phyloP scores from a whole-genome alignment of 2,113 vertebrate genomes.

The Bubo scandiacus region DNA sequence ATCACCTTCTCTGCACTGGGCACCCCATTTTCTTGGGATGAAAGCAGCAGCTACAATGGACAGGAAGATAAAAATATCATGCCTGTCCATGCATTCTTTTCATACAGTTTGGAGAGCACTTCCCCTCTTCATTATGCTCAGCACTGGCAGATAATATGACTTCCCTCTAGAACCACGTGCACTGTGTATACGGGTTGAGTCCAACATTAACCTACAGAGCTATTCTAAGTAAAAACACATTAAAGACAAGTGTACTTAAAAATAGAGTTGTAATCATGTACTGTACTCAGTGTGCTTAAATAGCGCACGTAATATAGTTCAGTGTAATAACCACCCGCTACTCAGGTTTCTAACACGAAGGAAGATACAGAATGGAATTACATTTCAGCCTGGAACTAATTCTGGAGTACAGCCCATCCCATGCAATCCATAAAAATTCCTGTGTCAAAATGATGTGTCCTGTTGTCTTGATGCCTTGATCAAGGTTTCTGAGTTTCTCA shows the following conservation, averaged over 20 bases:
- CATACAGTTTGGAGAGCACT: not conserved
- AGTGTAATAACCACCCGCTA: not conserved
- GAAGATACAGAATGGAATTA: slow-evolving; percentile 47
- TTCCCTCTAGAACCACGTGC: not conserved
- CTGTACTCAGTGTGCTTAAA: slow-evolving; percentile 33
- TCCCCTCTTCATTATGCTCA: not conserved
- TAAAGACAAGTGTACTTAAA: slow-evolving; percentile 35
- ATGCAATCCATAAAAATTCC: slow-evolving; percentile 57
- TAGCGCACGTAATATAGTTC: slow-evolving; percentile 8
- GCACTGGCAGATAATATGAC: not conserved
- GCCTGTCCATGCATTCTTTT: not conserved
- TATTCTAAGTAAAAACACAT: slow-evolving; percentile 31
- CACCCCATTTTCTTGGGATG: not conserved
- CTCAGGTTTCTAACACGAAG: slow-evolving; percentile 42
- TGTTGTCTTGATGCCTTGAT: slow-evolving; percentile 40
- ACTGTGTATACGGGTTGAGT: not conserved
- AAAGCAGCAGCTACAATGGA: not conserved
- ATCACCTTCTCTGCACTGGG: not conserved
- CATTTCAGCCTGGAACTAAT: slow-evolving; percentile 36
- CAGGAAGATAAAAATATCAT: slow-evolving; percentile 7
- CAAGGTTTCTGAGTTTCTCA: slow-evolving; percentile 12
- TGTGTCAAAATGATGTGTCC: slow-evolving; percentile 46
- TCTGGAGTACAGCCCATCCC: slow-evolving; percentile 30
- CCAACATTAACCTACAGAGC: slow-evolving; percentile 21
- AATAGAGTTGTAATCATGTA: slow-evolving; percentile 16